Evolutionary conservation across 2,797 vertebrate genomes (phyloP).

Genomic region (Acropternis orthonyx): DNA sequence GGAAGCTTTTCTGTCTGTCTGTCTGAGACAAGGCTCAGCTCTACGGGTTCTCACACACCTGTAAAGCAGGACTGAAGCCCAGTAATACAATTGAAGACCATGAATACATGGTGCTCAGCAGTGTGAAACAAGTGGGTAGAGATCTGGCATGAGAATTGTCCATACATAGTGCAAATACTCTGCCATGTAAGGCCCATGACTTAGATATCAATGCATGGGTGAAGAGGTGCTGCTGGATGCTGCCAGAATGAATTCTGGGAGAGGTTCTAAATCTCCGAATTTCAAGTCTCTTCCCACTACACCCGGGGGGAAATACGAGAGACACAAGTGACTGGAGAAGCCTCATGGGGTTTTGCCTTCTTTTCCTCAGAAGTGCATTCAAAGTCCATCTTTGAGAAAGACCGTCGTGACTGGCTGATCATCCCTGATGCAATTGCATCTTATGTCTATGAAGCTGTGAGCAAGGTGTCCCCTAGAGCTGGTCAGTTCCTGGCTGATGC

Average conservation of each 20-base stretch:
- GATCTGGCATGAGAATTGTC: neutral
- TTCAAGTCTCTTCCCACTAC: neutral
- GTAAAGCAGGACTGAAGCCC: neutral
- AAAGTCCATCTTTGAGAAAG: conserved; percentile 50
- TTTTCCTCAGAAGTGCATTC: conserved; percentile 58
- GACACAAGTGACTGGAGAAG: neutral
- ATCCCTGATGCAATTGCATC: conserved; percentile 38
- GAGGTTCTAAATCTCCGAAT: neutral
- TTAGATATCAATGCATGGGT: neutral
- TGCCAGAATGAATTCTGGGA: neutral
- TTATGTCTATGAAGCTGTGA: conserved; percentile 34
- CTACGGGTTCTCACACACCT: neutral
- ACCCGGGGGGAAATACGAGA: neutral
- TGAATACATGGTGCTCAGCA: neutral
- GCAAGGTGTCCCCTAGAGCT: conserved; percentile 44
- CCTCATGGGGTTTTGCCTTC: neutral
- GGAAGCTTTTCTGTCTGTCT: neutral
- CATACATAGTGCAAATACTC: neutral
- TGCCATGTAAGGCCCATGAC: neutral
- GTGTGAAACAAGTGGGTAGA: rapidly evolving
- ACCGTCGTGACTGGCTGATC: conserved; percentile 58
- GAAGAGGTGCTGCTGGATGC: neutral
- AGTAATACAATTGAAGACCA: neutral
- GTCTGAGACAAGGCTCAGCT: neutral
- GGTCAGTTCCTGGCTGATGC: conserved; percentile 37